Conservation (phyloP, 2,888 invertebrate species). For the Blera fallax region DNA sequence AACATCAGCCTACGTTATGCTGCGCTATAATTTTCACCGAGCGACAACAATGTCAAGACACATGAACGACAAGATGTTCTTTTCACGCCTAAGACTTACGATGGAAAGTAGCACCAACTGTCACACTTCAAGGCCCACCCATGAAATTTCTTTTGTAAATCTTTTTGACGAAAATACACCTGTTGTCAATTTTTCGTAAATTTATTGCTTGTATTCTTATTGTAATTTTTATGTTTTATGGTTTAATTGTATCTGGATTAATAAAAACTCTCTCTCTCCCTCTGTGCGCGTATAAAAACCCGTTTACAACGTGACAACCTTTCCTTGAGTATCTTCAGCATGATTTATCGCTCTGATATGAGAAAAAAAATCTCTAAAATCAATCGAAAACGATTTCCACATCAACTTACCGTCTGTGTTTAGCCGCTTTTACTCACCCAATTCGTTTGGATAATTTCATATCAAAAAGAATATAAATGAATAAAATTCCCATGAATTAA, state of each 20-base stretch:
- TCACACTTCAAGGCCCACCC: too few species aligned
- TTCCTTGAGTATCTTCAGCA: neutral
- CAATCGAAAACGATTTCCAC: slow-evolving; percentile 5
- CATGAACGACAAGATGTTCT: too few species aligned
- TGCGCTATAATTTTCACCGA: too few species aligned
- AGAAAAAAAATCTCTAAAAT: slow-evolving; percentile 20
- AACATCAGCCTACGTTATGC: too few species aligned
- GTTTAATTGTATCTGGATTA: neutral
- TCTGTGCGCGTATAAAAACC: neutral
- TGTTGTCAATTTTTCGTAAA: neutral
- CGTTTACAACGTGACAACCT: neutral
- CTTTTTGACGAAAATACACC: too few species aligned
- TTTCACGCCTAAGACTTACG: too few species aligned
- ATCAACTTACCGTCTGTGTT: neutral
- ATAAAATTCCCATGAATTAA: slow-evolving; percentile 60
- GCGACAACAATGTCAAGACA: too few species aligned
- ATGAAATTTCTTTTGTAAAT: too few species aligned
- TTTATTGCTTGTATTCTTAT: neutral
- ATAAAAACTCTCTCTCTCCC: neutral
- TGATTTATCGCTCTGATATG: slow-evolving; percentile 3
- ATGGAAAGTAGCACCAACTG: too few species aligned
- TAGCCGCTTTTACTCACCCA: slow-evolving; percentile 22
- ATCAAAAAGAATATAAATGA: neutral
- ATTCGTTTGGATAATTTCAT: neutral
- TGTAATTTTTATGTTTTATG: neutral